Base-by-base conservation (phyloP, 2,113 vertebrate species). In the Plecotus auritus region DNA sequence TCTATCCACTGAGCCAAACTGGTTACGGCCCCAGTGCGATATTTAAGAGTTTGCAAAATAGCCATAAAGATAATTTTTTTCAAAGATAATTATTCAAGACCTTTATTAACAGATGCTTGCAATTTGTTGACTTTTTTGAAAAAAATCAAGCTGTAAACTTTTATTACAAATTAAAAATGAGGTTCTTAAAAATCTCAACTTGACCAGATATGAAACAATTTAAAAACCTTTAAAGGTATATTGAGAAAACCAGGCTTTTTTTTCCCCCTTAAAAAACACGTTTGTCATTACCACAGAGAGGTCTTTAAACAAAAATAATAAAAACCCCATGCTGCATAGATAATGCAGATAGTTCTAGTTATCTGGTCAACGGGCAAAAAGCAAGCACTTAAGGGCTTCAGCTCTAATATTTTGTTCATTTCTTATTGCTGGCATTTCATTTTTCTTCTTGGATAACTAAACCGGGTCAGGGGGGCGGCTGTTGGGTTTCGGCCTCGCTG, bases 171-270 rank as follows among this genome's bases (percentile, higher is more conserved):
- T 99, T 99, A 99, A 99, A 99, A 99, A 99, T 99, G 98, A 99
- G 99, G 99, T 99, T 99, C 99, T 99, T 99, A 99, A 99, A 99
- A 99, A 99, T 99, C 99, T 99, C 99, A 99, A 99, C 99, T 99
- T 99, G 99, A 99, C 99, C 99, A 99, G 99, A 99, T 99, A 99
- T 99, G 99, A 99, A 99, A 99, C 99, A 99, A 99, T 99, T 99
- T 99, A 99, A 99, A 99, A 99, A 99, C 99, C 98, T 99, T 99
- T 99, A 99, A 99, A 99, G 99, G 99, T 99, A 99, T 99, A 99
- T 99, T 99, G 99, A 99, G 99, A 99, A 97, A 99, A 99, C 99
- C 99, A 99, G 99, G 99, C 98, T 94, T 85, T 85, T 94, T 40
- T 73, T 88, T 90, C 84, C 84, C 84, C 89, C 99, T 99, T 99